phyloP scores from a whole-genome alignment of 2,888 invertebrate genomes.

The Pandemis cinnamomeana region DNA sequence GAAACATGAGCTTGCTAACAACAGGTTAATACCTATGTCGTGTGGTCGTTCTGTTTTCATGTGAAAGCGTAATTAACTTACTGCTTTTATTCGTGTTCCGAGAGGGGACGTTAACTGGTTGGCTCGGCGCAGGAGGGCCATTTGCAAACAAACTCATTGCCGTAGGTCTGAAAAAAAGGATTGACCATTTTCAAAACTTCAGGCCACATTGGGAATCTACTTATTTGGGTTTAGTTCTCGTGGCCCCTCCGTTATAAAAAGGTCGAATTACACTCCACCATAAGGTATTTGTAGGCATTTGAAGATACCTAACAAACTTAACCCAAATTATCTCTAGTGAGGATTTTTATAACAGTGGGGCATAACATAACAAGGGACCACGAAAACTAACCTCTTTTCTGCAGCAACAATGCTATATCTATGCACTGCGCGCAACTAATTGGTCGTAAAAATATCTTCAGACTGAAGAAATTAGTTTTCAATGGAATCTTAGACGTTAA shows the following conservation, averaged over 20 bases:
- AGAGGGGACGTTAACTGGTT: constrained; percentile 86
- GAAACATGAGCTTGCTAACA: neutral
- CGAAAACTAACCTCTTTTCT: no score
- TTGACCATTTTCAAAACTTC: neutral
- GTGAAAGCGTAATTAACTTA: constrained; percentile 51
- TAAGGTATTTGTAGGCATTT: no score
- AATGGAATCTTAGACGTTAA: constrained; percentile 11
- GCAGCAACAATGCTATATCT: neutral
- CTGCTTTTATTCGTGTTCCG: constrained; percentile 65
- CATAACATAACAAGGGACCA: no score
- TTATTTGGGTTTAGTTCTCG: no score
- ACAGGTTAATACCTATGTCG: neutral
- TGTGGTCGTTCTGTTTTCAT: constrained; percentile 2
- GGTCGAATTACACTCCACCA: no score
- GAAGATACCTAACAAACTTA: no score
- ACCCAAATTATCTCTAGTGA: no score
- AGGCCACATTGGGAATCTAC: neutral
- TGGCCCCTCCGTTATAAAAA: no score
- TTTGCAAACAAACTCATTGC: constrained; percentile 86
- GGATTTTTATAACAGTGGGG: no score
- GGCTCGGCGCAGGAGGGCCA: constrained; percentile 85
- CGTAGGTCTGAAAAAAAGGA: constrained; percentile 79
- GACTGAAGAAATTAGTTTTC: neutral
- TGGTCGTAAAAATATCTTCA: neutral
- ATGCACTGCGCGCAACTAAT: neutral